Evolutionary conservation across 1,140 invertebrate genomes (phyloP), one percentile per base, ranked within the genome.

Genomic region (Cataglyphis hispanica): DNA sequence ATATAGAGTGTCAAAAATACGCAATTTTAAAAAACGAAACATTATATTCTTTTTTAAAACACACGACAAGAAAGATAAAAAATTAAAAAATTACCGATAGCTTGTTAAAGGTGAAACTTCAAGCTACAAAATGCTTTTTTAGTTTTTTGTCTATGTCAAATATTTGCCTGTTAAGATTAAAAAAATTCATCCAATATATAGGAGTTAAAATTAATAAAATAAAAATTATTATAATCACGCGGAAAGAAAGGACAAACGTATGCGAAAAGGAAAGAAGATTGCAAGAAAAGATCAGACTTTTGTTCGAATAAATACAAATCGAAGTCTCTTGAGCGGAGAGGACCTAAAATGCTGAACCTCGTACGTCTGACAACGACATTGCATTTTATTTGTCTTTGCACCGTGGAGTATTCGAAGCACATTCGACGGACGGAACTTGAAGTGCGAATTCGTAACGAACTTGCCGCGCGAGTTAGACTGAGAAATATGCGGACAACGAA

Each of bases 371-470:
- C 67, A 34, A 63, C 22, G 37, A 76, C 8, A 6, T 40, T 63
- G 16, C 16, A 13, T 27, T 40, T 37, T 61, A n/a, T 50, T 34
- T 53, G 61, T 64, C 40, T 46, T 25, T 64, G 58, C 61, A 19
- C 5, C n/a, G 43, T 46, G 7, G 25, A 31, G 63, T 37, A 56
- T 53, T 53, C 61, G 31, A 10, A 37, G 43, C 19, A 22, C 22
- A 53, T 50, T 50, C 43, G 40, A 50, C 27, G 19, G n/a, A 1
- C 40, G 31, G 7, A 80, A 80, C 63, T 80, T 56, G 1, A 63
- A 25, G 22, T 11, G n/a, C 43, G 43, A 80, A 80, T 69, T 80
- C 63, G 22, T 53, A 67, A 80, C 63, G 63, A 80, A 80, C 43
- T 80, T 80, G 31, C 61, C 0, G 40, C 58, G 25, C 37, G 25